phyloP scores from a whole-genome alignment of 2,113 vertebrate genomes.

The Onychostoma macrolepis region DNA sequence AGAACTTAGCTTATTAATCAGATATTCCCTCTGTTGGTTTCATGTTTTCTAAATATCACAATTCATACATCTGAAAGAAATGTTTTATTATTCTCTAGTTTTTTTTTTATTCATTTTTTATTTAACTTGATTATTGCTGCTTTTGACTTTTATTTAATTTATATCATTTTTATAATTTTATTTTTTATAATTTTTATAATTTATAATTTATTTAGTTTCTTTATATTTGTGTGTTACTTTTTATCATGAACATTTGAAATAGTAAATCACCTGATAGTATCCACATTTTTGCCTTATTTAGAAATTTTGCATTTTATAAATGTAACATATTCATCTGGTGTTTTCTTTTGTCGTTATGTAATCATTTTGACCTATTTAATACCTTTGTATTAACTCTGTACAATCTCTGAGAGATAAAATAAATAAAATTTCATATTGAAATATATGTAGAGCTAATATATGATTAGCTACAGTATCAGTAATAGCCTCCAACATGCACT shows the following conservation, averaged over 20 bases:
- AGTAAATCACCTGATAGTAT: not conserved
- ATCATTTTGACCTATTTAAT: slow-evolving; percentile 65
- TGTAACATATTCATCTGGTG: slow-evolving; percentile 8
- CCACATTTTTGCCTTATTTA: slow-evolving; percentile 23
- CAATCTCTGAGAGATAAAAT: slow-evolving; percentile 76
- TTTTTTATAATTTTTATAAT: not conserved
- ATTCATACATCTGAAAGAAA: not conserved
- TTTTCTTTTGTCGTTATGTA: slow-evolving; percentile 43
- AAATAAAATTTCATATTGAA: slow-evolving; percentile 76
- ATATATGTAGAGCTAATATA: slow-evolving; percentile 38
- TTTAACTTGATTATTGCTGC: not conserved
- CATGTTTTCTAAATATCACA: not conserved
- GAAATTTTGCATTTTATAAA: slow-evolving; percentile 39
- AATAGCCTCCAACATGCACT: not conserved
- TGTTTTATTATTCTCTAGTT: not conserved
- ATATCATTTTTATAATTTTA: not conserved
- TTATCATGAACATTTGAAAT: not conserved
- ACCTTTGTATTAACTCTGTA: slow-evolving; percentile 72
- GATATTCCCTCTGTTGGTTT: not conserved
- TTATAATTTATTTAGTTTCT: not conserved
- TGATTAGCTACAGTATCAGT: slow-evolving; percentile 8
- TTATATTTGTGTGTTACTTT: not conserved
- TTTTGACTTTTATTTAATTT: too few species aligned
- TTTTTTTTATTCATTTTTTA: not conserved
- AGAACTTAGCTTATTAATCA: not conserved